phyloP scores from a whole-genome alignment of 2,888 invertebrate genomes.

The Venusia cambrica region DNA sequence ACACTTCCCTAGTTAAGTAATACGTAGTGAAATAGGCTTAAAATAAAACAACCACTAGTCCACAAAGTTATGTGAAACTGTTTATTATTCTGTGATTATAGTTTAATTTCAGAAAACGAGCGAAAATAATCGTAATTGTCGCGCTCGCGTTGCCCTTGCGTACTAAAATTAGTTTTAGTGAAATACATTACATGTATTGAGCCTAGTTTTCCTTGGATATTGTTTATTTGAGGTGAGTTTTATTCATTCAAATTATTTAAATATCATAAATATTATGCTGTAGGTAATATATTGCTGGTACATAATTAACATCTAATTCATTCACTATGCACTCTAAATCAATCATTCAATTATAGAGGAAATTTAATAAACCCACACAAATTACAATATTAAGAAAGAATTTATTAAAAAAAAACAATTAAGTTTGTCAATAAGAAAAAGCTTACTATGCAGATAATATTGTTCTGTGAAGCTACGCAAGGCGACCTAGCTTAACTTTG shows the following conservation, averaged over 20 bases:
- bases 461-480: too few species aligned
- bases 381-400: too few species aligned
- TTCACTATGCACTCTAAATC: too few species aligned
- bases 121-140: slow-evolving; percentile 29
- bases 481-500: too few species aligned
- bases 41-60: slow-evolving; percentile 31
- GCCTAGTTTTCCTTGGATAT: slow-evolving; percentile 42
- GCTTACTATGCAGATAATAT: too few species aligned
- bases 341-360: too few species aligned
- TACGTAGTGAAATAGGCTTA: slow-evolving; percentile 34
- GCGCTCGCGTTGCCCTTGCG: slow-evolving; percentile 46
- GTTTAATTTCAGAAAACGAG: slow-evolving; percentile 22
- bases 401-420: too few species aligned
- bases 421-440: too few species aligned
- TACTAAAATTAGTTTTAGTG: slow-evolving; percentile 51
- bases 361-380: too few species aligned
- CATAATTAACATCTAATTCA: too few species aligned
- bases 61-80: slow-evolving; percentile 55
- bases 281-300: too few species aligned
- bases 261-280: not conserved
- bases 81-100: slow-evolving; percentile 31
- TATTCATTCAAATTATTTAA: not conserved
- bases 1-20: slow-evolving; percentile 40
- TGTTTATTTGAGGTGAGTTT: slow-evolving; percentile 50
- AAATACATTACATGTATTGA: slow-evolving; percentile 52